These are phyloP conservation scores for Austrolebias charrua DNA, from an alignment of 2,797 vertebrate species.

Conservation along the genomic window DNA sequence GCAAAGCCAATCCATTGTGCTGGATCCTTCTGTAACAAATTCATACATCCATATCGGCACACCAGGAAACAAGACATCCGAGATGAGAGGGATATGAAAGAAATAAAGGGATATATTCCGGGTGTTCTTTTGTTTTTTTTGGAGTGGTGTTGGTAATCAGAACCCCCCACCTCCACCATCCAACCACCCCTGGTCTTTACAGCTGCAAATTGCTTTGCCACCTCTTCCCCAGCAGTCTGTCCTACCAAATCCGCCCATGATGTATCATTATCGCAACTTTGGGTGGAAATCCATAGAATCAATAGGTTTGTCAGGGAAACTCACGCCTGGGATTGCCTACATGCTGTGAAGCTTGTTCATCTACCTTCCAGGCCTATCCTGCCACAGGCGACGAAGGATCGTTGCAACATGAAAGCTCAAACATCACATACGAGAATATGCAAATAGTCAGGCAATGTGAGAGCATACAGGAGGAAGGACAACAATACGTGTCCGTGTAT, in stretches of 20 bases:
- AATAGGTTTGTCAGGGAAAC: constrained; percentile 85
- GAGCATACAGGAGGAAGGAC: constrained; percentile 4
- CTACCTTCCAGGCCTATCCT: constrained; percentile 77
- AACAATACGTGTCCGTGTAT: constrained; percentile 8
- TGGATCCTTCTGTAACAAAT: constrained; percentile 72
- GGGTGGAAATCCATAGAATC: constrained; percentile 87
- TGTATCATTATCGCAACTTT: constrained; percentile 90
- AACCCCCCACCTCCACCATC: constrained; percentile 19
- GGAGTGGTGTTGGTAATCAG: constrained; percentile 68
- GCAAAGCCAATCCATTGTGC: constrained; percentile 75
- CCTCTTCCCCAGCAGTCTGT: constrained; percentile 79
- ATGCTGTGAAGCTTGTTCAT: constrained; percentile 82
- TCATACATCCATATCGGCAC: constrained; percentile 75
- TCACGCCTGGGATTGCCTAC: constrained; percentile 82
- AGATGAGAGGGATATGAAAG: constrained; percentile 62
- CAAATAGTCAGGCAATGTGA: constrained; percentile 10
- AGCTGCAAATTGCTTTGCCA: constrained; percentile 82
- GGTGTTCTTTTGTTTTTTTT: constrained; percentile 54
- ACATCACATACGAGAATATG: neutral
- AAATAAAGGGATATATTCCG: constrained; percentile 60
- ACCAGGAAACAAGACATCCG: constrained; percentile 64
- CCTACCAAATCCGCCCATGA: constrained; percentile 83
- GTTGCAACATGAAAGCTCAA: constrained; percentile 24
- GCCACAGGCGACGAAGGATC: constrained; percentile 70
- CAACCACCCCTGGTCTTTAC: constrained; percentile 63